Base-by-base conservation (phyloP, 2,888 invertebrate genomes). In the Brenthis ino region DNA sequence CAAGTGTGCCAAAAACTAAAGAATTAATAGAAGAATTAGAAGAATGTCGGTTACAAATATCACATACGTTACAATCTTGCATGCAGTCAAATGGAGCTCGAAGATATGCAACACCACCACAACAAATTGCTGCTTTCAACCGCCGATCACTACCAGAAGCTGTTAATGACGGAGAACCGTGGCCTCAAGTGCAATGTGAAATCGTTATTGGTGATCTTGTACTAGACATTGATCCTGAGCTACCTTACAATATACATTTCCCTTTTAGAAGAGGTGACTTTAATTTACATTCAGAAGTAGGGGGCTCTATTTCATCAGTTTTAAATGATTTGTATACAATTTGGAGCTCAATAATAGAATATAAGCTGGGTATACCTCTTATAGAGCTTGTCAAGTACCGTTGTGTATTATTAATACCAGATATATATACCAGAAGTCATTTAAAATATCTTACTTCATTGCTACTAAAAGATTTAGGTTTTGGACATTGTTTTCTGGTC, bases 51-150 rank as follows among this genome's bases (percentile, higher is more conserved):
- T 86, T 97, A 11, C 96, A 97, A 79, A 96, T 97, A 58, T 97
- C 97, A 0, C 96, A 97, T 77, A 96, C 97, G 0, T 90, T 98
- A n/a, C 97, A 98, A 79, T 96, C 97, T 0, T 97, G 96, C 77
- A 93, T 97, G 64, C 97, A 97, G 82, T 96, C 97, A 0, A 96
- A 97, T 78, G 98, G 97, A 1, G 94, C 96, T 0, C 88, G 96
- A 67, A 91, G 97, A 43, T 96, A 97, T 76, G 97, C 97, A 0
- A 98, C 98, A 0, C 97, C 98, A 0, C 97, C 97, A 0, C 97
- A 98, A 79, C 97, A 98, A 91, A 96, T 98, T 64, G 96, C 97
- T 0, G 96, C 97, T 0, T 97, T 97, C 78, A 98, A 99, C 85
- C 94, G 96, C 55, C 93, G 96, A 71, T 96, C 97, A 1, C 89